phyloP scores from a whole-genome alignment of 2,797 vertebrate genomes.

The Anabacerthia variegaticeps region DNA sequence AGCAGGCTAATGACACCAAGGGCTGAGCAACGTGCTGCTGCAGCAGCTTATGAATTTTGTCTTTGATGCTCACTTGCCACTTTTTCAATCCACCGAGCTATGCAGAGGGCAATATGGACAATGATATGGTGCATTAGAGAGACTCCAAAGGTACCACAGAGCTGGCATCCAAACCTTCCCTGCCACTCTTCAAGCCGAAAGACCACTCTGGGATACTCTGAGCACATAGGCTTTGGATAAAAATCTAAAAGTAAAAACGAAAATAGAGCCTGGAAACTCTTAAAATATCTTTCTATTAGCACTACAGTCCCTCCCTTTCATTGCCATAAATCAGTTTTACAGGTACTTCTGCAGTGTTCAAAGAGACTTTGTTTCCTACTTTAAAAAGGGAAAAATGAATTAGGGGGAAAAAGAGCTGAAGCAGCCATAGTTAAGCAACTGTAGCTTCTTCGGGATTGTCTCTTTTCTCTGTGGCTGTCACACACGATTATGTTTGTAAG shows the following conservation, averaged over 20 bases:
- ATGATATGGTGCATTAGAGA: accelerated
- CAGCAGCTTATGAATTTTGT: neutral
- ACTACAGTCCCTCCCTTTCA: neutral
- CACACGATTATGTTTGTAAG: neutral
- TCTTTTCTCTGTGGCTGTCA: neutral
- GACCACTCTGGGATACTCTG: neutral
- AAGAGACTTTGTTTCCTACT: neutral
- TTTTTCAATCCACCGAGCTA: neutral
- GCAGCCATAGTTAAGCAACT: neutral
- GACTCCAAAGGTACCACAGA: neutral
- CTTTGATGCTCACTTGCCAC: neutral
- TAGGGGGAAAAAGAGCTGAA: neutral
- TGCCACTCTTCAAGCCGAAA: neutral
- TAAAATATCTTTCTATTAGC: neutral
- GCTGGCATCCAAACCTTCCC: neutral
- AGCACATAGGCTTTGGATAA: neutral
- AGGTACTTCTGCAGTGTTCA: neutral
- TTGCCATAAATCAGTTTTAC: neutral
- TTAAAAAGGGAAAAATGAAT: neutral
- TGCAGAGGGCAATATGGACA: neutral
- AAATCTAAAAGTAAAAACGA: neutral
- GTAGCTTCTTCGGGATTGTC: neutral
- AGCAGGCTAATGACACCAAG: neutral
- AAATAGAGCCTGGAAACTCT: neutral
- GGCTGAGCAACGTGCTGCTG: neutral